Evolutionary conservation across 2,888 invertebrate species (phyloP), one percentile per base, ranked within the genome.

Genomic region (Silvanus unidentatus): DNA sequence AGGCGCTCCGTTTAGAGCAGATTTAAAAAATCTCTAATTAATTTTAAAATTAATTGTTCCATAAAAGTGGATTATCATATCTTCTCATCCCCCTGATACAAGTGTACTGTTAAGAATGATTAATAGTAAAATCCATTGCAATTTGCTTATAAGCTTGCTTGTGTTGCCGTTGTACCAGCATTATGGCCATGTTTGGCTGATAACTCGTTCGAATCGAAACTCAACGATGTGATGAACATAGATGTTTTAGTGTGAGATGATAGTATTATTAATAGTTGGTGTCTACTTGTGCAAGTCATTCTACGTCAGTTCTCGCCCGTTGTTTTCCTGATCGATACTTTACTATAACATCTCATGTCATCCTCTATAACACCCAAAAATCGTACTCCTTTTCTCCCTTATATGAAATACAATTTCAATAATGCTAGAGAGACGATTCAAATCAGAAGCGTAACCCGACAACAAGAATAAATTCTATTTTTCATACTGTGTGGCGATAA

Each of bases 211-310:
- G 59, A 60, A 62, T 62, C 60, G 56, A 55, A 62, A 61, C 60
- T 56, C 58, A 58, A 62, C 63, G 62, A 56, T 59, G 61, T 58
- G 61, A 65, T 60, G 63, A 65, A 66, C 68, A 42, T 42, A 42
- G 42, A 42, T 42, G 42, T 68, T 68, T 64, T 62, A 62, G 62
- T 55, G 58, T 53, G 52, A 58, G 68, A 67, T 70, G 70, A 71
- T 70, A 67, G 68, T 66, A 69, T 70, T 70, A 71, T 71, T 71
- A 71, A 71, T 70, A 68, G 71, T 58, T 68, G 63, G 66, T 69
- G 68, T 69, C 69, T 69, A 68, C 60, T 61, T 59, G 62, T 69
- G 69, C 69, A 68, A 69, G 69, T 69, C 69, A 69, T 68, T 67
- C 68, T 66, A 67, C 67, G 68, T 69, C 68, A 66, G 65, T 64